Base-by-base conservation (phyloP, 2,113 vertebrate species). In the Corythoichthys haematopterus region DNA sequence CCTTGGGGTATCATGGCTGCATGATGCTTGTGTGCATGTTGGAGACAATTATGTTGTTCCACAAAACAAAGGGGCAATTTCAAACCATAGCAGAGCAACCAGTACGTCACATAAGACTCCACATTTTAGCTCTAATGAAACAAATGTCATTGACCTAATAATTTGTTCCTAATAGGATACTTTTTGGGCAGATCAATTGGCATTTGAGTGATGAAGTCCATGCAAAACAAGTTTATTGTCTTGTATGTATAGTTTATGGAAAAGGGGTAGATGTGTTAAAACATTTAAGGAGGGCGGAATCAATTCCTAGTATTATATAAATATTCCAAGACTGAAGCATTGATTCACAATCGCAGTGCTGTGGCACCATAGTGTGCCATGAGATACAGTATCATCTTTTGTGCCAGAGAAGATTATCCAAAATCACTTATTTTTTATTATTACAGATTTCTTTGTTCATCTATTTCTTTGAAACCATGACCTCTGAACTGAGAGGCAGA, bases 1-100 rank as follows among this genome's bases (percentile, higher is more conserved):
- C 91, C 91, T 92, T 88, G 79, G 91, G 91, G 90, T 89, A 90
- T 88, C 88, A 82, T 91, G 90, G 90, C 87, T 80, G 85, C 84
- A 78, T 85, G 79, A 78, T 79, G 86, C 84, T 76, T 69, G 79
- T 48, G 82, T 74, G 79, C 81, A 83, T 83, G 87, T 88, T 87
- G 84, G 78, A 90, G 82, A 91, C 92, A 90, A 92, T 91, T 90
- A 90, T 90, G 87, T 80, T 84, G 86, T 91, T 88, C 82, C 77
- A 74, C 67, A 89, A 79, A 79, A 85, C 81, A 83, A 84, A 89
- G 88, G 88, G 85, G 85, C 76, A 80, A 89, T 84, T 87, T 84
- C 75, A 80, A 87, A 80, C 81, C 70, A 71, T 81, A 74, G 75
- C 79, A 65, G 63, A 87, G 78, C 80, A 75, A 80, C 62, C 66